phyloP scores from a whole-genome alignment of 2,113 vertebrate species.

The Madoqua kirkii region DNA sequence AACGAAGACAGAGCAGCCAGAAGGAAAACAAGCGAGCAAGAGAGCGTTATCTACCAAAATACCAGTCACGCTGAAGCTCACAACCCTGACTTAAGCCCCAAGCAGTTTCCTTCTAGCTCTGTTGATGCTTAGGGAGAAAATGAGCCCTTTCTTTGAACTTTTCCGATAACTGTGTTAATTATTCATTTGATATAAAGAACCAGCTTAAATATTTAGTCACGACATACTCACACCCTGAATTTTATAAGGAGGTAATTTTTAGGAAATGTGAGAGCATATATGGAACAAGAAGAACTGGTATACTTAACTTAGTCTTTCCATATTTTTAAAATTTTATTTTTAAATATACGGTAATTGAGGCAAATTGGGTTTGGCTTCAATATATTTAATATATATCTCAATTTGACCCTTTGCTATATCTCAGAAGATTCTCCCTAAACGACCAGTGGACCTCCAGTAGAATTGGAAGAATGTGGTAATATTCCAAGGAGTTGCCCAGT shows the following conservation, averaged over 20 bases:
- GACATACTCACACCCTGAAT: neutral
- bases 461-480: neutral
- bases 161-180: neutral
- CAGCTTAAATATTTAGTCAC: neutral
- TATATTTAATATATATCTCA: neutral
- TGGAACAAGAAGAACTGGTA: neutral
- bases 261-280: neutral
- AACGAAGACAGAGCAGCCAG: neutral
- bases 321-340: constrained; percentile 20
- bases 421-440: neutral
- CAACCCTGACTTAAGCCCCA: neutral
- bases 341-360: neutral
- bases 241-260: neutral
- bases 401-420: neutral
- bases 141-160: neutral
- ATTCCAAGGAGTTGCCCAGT: neutral
- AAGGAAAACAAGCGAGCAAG: neutral
- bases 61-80: neutral
- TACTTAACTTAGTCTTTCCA: neutral
- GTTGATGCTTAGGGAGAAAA: neutral
- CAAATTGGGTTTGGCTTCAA: neutral
- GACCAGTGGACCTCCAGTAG: neutral
- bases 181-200: neutral
- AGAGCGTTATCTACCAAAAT: neutral
- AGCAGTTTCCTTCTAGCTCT: neutral